Percentiles rank a stretch among this genome's conserved stretches.
These are phyloP conservation scores for Lampris megalopsis DNA, from an alignment of 2,113 vertebrate species.

Conservation along the genomic window DNA sequence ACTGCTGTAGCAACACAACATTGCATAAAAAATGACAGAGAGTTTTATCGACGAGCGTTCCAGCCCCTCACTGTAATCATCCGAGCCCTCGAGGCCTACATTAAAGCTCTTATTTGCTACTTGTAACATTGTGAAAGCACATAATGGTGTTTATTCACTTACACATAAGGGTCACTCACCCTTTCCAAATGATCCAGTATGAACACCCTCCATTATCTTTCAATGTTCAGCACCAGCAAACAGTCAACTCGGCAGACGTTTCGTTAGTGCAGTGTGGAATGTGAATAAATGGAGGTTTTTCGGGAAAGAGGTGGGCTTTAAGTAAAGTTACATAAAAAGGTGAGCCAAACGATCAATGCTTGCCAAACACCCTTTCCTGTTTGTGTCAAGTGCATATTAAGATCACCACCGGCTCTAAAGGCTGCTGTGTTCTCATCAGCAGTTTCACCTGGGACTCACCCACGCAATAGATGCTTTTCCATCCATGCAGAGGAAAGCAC, in stretches of 20 bases:
- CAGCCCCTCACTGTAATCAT: slow-evolving; percentile 48
- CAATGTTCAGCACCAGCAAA: slow-evolving; percentile 18
- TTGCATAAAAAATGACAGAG: slow-evolving; percentile 57
- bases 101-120: slow-evolving; percentile 53
- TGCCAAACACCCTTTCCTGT: slow-evolving; percentile 54
- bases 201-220: slow-evolving; percentile 20
- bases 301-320: slow-evolving; percentile 40
- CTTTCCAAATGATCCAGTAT: slow-evolving; percentile 29
- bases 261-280: not conserved
- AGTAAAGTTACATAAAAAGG: slow-evolving; percentile 36
- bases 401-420: slow-evolving; percentile 35
- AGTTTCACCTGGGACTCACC: slow-evolving; percentile 51
- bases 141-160: slow-evolving; percentile 61
- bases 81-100: slow-evolving; percentile 62
- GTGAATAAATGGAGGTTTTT: slow-evolving; percentile 19
- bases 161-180: slow-evolving; percentile 48
- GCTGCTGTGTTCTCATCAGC: slow-evolving; percentile 24
- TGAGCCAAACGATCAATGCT: slow-evolving; percentile 31
- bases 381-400: slow-evolving; percentile 56
- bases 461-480: slow-evolving; percentile 43
- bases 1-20: not conserved
- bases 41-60: slow-evolving; percentile 41
- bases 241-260: not conserved
- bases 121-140: slow-evolving; percentile 39
- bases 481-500: slow-evolving; percentile 43